phyloP scores from a whole-genome alignment of 2,797 vertebrate species.

The Artibeus lituratus region DNA sequence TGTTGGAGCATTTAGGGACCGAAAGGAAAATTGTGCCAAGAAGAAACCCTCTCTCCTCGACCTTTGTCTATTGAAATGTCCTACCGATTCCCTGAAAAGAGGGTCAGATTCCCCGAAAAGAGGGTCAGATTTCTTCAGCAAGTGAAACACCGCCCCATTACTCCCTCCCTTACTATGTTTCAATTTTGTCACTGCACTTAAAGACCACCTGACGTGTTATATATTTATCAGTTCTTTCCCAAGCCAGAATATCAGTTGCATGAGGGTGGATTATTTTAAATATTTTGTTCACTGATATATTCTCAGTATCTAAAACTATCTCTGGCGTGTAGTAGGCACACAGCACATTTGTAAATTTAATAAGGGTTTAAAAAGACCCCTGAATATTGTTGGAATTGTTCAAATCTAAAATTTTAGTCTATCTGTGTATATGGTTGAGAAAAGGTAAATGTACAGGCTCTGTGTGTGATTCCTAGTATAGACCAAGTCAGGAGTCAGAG shows the following conservation, averaged over 20 bases:
- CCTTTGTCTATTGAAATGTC: background rate
- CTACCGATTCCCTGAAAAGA: background rate
- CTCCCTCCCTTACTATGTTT: background rate
- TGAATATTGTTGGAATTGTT: background rate
- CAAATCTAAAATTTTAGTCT: background rate
- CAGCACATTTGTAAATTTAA: constrained; percentile 15
- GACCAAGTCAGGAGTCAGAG: background rate
- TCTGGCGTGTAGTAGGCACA: background rate
- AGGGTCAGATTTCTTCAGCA: background rate
- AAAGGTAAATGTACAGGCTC: background rate
- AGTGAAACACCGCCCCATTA: background rate
- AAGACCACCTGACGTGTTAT: background rate
- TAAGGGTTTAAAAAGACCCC: background rate
- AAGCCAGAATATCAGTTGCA: background rate
- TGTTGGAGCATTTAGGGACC: background rate
- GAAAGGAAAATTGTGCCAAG: background rate
- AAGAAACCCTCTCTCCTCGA: background rate
- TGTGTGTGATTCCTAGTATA: background rate
- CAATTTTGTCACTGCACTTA: background rate
- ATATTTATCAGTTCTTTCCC: background rate
- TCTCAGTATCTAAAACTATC: background rate
- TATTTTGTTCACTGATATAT: constrained; percentile 8
- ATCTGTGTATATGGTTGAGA: background rate
- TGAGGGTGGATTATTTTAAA: constrained; percentile 19
- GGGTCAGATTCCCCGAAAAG: background rate